Conservation (phyloP, 2,888 invertebrate species). For the Diarsia mendica region DNA sequence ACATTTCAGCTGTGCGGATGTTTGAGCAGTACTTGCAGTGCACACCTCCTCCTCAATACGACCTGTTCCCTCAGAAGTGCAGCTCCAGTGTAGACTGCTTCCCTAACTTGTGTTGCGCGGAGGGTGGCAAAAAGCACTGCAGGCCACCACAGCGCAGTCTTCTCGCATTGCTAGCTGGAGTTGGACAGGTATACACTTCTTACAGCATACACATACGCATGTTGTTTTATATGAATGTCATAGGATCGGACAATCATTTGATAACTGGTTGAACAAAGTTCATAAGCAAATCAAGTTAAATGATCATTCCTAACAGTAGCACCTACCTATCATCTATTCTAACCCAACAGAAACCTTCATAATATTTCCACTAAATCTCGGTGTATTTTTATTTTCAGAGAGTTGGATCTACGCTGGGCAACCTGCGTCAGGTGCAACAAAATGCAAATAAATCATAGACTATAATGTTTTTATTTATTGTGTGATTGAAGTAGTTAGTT, state of each 20-base stretch:
- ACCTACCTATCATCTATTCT: neutral
- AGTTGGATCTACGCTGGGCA: slow-evolving; percentile 80
- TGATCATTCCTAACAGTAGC: neutral
- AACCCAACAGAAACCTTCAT: too few relatives aligned
- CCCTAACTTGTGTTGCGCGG: slow-evolving; percentile 95
- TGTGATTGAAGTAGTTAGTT: slow-evolving; percentile 57
- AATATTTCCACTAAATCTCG: slow-evolving; percentile 12
- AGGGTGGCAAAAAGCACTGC: slow-evolving; percentile 93
- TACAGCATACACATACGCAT: neutral
- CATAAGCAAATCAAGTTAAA: neutral
- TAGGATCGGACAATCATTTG: neutral
- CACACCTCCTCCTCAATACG: slow-evolving; percentile 92
- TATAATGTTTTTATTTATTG: slow-evolving; percentile 15
- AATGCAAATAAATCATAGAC: slow-evolving; percentile 72
- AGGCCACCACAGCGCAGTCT: slow-evolving; percentile 93
- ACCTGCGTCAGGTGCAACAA: slow-evolving; percentile 74
- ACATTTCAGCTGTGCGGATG: slow-evolving; percentile 84
- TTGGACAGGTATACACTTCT: slow-evolving; percentile 87
- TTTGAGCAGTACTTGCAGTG: slow-evolving; percentile 93
- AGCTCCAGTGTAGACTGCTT: slow-evolving; percentile 94
- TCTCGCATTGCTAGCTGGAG: slow-evolving; percentile 91
- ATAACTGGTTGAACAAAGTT: neutral
- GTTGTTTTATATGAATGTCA: neutral
- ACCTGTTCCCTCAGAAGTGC: slow-evolving; percentile 93
- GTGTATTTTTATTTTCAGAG: slow-evolving; percentile 78